phyloP scores from a whole-genome alignment of 2,888 invertebrate species.

The Acleris literana region DNA sequence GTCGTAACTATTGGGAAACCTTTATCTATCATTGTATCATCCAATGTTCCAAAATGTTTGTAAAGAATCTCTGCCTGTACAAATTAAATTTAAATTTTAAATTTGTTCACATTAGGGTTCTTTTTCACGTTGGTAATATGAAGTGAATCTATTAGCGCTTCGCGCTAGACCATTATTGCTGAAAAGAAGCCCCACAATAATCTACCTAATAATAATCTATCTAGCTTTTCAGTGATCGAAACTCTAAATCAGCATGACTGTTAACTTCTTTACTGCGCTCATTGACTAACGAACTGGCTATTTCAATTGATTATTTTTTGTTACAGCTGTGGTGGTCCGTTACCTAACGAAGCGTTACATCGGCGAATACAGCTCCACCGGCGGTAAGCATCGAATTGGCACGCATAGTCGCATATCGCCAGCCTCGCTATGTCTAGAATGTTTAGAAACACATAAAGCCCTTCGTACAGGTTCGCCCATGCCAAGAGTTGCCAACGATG shows the following conservation, averaged over 20 bases:
- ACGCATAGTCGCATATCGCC: constrained; percentile 42
- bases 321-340: constrained; percentile 90
- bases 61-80: too few species aligned
- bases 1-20: constrained; percentile 15
- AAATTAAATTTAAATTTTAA: too few species aligned
- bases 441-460: constrained; percentile 50
- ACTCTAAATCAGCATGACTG: constrained; percentile 5
- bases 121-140: too few species aligned
- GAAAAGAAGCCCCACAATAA: too few species aligned
- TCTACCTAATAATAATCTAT: too few species aligned
- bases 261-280: background rate
- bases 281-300: constrained; percentile 2
- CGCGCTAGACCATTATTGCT: too few species aligned
- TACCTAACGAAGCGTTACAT: constrained; percentile 91
- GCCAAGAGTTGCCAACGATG: constrained; percentile 72
- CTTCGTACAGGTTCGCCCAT: constrained; percentile 66
- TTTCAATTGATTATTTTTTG: constrained; percentile 57
- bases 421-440: constrained; percentile 50
- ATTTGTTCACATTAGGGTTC: too few species aligned
- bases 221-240: background rate
- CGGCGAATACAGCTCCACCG: constrained; percentile 91
- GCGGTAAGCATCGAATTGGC: constrained; percentile 82
- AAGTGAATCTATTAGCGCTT: too few species aligned
- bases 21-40: constrained; percentile 44
- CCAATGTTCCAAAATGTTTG: background rate